Evolutionary conservation across 1,140 invertebrate genomes (phyloP).

Genomic region (Babylonia areolata): DNA sequence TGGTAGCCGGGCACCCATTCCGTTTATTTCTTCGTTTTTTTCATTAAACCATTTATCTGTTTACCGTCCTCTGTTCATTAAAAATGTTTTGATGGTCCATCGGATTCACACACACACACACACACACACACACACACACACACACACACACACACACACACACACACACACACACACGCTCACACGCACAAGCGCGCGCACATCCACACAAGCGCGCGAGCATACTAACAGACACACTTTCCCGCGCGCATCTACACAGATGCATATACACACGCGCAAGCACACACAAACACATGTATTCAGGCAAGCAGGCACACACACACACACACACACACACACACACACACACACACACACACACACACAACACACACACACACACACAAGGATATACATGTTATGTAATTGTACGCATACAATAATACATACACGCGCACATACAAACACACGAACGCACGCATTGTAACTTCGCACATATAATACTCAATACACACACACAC

Average conservation of each 20-base stretch:
- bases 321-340: conserved; percentile 11
- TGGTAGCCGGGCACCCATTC: not conserved
- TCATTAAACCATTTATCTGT: no score
- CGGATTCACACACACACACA: conserved; percentile 24
- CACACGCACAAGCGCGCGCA: not conserved
- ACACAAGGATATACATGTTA: not conserved
- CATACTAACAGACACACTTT: not conserved
- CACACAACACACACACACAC: not conserved
- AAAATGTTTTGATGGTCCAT: no score
- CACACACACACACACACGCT: not conserved
- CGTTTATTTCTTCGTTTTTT: no score
- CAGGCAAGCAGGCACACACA: not conserved
- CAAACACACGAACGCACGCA: not conserved
- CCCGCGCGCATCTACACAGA: not conserved
- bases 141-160: conserved; percentile 14
- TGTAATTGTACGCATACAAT: not conserved
- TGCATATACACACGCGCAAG: not conserved
- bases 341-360: not conserved
- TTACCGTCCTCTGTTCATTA: no score
- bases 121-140: conserved; percentile 23
- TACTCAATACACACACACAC: not conserved
- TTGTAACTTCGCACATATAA: not conserved
- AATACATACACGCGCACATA: not conserved
- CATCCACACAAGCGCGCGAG: not conserved
- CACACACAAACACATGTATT: not conserved